Percentiles rank a stretch among this genome's conserved stretches.
Evolutionary conservation across 2,113 vertebrate species (phyloP).

Genomic region (Pao palembangensis): DNA sequence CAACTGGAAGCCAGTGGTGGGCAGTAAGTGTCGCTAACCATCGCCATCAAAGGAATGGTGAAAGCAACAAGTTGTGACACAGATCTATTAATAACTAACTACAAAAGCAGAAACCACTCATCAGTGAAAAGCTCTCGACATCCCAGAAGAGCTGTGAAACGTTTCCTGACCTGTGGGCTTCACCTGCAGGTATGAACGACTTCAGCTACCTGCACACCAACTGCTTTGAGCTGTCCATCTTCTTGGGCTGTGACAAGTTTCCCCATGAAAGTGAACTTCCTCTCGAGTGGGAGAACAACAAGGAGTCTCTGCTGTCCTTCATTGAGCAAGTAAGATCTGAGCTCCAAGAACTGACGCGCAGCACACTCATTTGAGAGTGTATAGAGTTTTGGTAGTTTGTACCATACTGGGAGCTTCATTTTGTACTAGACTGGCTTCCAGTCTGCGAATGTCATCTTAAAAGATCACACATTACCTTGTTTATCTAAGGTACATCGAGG

Average conservation of each 20-base stretch:
- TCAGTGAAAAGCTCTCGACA: too few species aligned
- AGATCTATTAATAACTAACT: too few species aligned
- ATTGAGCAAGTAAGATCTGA: conserved; percentile 84
- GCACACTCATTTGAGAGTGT: background rate
- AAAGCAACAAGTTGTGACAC: background rate
- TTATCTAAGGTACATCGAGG: conserved; percentile 83
- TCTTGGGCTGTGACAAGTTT: conserved; percentile 95
- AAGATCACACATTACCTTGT: too few species aligned
- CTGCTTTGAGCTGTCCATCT: conserved; percentile 91
- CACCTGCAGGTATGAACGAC: conserved; percentile 87
- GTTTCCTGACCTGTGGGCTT: background rate
- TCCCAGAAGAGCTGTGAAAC: background rate
- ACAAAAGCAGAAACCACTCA: too few species aligned
- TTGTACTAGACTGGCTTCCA: too few species aligned
- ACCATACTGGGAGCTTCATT: too few species aligned
- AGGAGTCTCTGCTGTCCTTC: conserved; percentile 88
- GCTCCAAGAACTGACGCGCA: background rate
- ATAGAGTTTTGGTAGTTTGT: too few species aligned
- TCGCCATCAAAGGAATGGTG: background rate
- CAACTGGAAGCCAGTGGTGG: conserved; percentile 84
- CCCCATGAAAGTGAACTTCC: conserved; percentile 88
- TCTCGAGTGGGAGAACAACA: conserved; percentile 94
- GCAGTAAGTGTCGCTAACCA: conserved; percentile 83
- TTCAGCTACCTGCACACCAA: conserved; percentile 98
- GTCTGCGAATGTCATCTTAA: too few species aligned